phyloP scores from a whole-genome alignment of 2,113 vertebrate species.

The Oreotrochilus melanogaster region DNA sequence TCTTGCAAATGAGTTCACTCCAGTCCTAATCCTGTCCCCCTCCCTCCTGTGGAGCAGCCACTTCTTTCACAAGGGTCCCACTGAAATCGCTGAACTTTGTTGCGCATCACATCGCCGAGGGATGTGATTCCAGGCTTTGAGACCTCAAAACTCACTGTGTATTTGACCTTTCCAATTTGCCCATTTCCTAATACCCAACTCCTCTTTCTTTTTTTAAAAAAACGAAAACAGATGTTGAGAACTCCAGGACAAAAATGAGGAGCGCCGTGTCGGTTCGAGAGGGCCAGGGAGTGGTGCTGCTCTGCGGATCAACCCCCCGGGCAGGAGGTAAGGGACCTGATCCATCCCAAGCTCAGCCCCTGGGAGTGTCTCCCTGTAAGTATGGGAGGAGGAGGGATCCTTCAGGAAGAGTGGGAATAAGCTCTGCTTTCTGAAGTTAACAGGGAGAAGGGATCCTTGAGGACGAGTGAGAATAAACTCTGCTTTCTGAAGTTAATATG shows the following conservation, averaged over 20 bases:
- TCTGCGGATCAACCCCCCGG: slow-evolving; percentile 88
- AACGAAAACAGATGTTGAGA: slow-evolving; percentile 84
- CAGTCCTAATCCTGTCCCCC: background rate
- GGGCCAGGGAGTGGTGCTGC: slow-evolving; percentile 93
- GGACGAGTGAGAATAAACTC: fast-evolving
- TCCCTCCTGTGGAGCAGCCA: background rate
- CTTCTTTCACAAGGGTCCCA: fast-evolving
- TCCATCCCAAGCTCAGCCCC: too few species aligned
- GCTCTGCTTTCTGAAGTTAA: background rate
- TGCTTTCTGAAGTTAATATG: background rate
- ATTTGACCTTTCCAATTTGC: background rate
- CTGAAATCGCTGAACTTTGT: fast-evolving
- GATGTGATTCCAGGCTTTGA: fast-evolving
- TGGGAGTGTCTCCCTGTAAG: background rate
- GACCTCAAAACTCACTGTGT: fast-evolving
- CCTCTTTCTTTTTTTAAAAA: background rate
- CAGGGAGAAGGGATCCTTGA: background rate
- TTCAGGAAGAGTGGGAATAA: fast-evolving
- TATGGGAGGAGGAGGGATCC: background rate
- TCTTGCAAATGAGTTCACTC: background rate
- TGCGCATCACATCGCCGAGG: fast-evolving
- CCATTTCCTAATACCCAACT: background rate
- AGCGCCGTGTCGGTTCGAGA: slow-evolving; percentile 91
- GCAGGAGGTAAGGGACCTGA: slow-evolving; percentile 85
- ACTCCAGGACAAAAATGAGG: slow-evolving; percentile 85